A percentile compares a stretch with the other conserved stretches of the same genome.
Evolutionary conservation across 2,888 invertebrate genomes (phyloP).

Genomic region (Drosophila monieri): DNA sequence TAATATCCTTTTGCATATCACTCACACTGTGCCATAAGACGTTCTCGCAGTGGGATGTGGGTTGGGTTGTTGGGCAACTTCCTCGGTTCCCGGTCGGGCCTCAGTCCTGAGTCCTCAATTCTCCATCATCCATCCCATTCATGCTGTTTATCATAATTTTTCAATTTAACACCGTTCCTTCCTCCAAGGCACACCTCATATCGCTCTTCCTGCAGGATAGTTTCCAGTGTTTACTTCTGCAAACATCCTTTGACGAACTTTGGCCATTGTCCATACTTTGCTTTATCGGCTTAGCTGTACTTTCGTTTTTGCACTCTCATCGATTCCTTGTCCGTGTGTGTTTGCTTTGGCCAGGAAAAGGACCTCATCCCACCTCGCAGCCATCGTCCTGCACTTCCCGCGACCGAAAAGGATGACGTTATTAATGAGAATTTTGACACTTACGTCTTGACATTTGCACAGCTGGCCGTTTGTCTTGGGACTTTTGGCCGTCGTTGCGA

Average conservation of each 20-base stretch:
- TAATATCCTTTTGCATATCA: slow-evolving; percentile 72
- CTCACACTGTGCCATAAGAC: slow-evolving; percentile 33
- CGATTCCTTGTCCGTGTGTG: slow-evolving; percentile 78
- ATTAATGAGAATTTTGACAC: slow-evolving; percentile 83
- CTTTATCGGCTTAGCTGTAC: slow-evolving; percentile 59
- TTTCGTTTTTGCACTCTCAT: slow-evolving; percentile 81
- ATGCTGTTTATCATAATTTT: slow-evolving; percentile 84
- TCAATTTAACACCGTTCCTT: slow-evolving; percentile 80
- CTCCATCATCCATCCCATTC: slow-evolving; percentile 42
- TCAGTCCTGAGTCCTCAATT: background rate
- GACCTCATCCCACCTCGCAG: slow-evolving; percentile 22
- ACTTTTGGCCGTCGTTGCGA: slow-evolving; percentile 56
- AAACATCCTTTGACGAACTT: slow-evolving; percentile 80
- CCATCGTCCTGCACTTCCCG: slow-evolving; percentile 26
- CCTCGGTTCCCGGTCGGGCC: background rate
- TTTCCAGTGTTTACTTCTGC: slow-evolving; percentile 68
- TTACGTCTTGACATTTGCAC: slow-evolving; percentile 81
- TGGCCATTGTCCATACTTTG: slow-evolving; percentile 75
- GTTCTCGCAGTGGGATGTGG: slow-evolving; percentile 67
- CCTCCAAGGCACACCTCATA: slow-evolving; percentile 49
- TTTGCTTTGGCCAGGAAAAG: slow-evolving; percentile 54
- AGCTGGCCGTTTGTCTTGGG: slow-evolving; percentile 75
- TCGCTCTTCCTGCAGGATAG: slow-evolving; percentile 46
- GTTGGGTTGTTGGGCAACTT: slow-evolving; percentile 62
- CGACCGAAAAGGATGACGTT: slow-evolving; percentile 69